Evolutionary conservation across 2,888 invertebrate genomes (phyloP).

Genomic region (Nipponacmea schrenckii): DNA sequence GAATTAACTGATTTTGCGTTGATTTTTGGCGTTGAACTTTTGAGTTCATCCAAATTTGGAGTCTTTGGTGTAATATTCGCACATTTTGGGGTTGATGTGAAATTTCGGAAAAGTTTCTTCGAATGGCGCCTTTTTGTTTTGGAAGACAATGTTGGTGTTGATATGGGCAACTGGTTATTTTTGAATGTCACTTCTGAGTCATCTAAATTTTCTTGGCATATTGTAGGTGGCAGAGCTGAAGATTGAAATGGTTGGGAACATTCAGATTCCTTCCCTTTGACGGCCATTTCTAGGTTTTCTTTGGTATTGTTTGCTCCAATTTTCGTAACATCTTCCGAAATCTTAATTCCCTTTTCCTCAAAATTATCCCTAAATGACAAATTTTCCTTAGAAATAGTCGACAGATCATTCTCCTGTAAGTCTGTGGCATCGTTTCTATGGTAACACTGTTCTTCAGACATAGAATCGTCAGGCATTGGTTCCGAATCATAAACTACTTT

Average conservation of each 20-base stretch:
- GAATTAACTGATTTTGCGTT: neutral
- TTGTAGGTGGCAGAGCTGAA: too few species aligned
- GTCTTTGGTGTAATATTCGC: neutral
- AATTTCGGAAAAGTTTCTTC: neutral
- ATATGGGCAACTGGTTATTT: neutral
- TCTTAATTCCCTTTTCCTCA: too few species aligned
- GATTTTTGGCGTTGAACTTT: constrained; percentile 9
- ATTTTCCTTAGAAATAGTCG: neutral
- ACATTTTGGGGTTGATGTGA: too few species aligned
- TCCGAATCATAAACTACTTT: neutral
- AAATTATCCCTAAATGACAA: too few species aligned
- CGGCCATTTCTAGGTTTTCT: too few species aligned
- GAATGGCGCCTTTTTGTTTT: neutral
- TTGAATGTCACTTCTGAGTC: too few species aligned
- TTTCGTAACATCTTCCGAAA: too few species aligned
- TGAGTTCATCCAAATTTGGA: neutral
- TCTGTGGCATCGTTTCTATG: neutral
- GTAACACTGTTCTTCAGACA: neutral
- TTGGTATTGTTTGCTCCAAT: too few species aligned
- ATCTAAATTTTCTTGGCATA: too few species aligned
- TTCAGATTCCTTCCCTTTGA: too few species aligned
- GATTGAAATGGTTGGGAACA: too few species aligned
- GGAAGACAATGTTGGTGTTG: neutral
- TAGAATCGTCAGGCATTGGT: neutral
- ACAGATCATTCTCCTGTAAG: neutral